Percentiles rank a stretch among this genome's conserved stretches.
Conservation (phyloP, 1,140 invertebrate species). For the Bicyclus anynana region DNA sequence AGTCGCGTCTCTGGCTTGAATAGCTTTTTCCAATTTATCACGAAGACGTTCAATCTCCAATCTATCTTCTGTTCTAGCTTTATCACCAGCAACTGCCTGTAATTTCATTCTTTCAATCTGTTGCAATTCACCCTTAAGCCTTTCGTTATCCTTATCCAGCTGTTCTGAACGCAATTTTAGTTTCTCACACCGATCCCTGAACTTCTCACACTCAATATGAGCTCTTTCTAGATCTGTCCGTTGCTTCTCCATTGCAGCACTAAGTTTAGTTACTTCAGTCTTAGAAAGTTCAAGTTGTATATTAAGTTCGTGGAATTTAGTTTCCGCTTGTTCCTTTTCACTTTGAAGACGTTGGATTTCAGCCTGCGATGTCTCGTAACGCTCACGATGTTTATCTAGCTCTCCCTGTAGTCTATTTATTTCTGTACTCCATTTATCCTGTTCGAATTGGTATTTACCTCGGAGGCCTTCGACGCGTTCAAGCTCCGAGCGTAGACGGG, state of each 20-base stretch:
- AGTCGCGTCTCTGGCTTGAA: slow-evolving; percentile 86
- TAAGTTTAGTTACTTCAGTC: slow-evolving; percentile 85
- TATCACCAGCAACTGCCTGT: slow-evolving; percentile 80
- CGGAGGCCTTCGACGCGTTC: slow-evolving; percentile 86
- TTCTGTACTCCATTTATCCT: slow-evolving; percentile 85
- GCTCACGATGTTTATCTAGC: slow-evolving; percentile 85
- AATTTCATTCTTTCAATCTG: slow-evolving; percentile 83
- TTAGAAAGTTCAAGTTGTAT: slow-evolving; percentile 88
- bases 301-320: slow-evolving; percentile 86
- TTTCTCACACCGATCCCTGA: slow-evolving; percentile 90
- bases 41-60: slow-evolving; percentile 89
- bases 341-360: slow-evolving; percentile 85
- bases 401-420: slow-evolving; percentile 74
- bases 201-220: slow-evolving; percentile 91
- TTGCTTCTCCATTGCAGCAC: slow-evolving; percentile 86
- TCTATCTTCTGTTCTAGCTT: slow-evolving; percentile 79
- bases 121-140: slow-evolving; percentile 82
- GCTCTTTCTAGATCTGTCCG: slow-evolving; percentile 86
- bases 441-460: slow-evolving; percentile 93
- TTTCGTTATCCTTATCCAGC: slow-evolving; percentile 86
- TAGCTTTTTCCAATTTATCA: slow-evolving; percentile 91
- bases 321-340: slow-evolving; percentile 84
- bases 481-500: slow-evolving; percentile 83
- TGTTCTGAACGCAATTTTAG: slow-evolving; percentile 83
- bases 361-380: slow-evolving; percentile 83